Percentiles rank a stretch among this genome's conserved stretches.
phyloP scores from a whole-genome alignment of 2,113 vertebrate genomes.

The Xenopus laevis region DNA sequence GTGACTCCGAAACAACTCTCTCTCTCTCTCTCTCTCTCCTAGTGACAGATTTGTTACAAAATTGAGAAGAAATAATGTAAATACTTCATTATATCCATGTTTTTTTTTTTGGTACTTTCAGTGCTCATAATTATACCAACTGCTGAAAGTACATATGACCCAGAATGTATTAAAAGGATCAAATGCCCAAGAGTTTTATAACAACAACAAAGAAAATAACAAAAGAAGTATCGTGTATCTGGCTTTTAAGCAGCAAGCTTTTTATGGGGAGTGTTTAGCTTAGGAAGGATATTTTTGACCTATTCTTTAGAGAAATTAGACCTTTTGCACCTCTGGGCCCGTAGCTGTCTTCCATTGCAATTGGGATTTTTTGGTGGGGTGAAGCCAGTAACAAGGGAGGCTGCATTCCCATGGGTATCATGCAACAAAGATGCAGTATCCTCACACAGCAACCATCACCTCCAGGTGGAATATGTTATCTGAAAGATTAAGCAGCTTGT shows the following conservation, averaged over 20 bases:
- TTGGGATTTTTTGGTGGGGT: constrained; percentile 43
- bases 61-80: too few relatives aligned
- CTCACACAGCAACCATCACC: constrained; percentile 62
- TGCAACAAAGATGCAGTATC: constrained; percentile 55
- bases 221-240: not conserved
- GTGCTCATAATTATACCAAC: too few relatives aligned
- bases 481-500: constrained; percentile 49
- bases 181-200: not conserved
- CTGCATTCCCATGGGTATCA: constrained; percentile 73
- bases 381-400: constrained; percentile 44
- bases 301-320: not conserved
- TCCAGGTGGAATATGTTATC: constrained; percentile 63
- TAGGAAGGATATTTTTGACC: not conserved
- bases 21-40: too few relatives aligned
- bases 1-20: too few relatives aligned
- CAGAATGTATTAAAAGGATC: rapidly evolving
- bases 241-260: not conserved
- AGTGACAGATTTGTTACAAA: too few relatives aligned
- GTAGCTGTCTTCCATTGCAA: constrained; percentile 48
- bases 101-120: too few relatives aligned
- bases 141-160: not conserved
- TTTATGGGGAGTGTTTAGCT: not conserved
- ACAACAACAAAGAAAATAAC: not conserved
- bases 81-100: too few relatives aligned
- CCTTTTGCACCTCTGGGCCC: constrained; percentile 48